Base-by-base conservation (phyloP, 2,797 vertebrate species). In the Poeciliopsis infans region DNA sequence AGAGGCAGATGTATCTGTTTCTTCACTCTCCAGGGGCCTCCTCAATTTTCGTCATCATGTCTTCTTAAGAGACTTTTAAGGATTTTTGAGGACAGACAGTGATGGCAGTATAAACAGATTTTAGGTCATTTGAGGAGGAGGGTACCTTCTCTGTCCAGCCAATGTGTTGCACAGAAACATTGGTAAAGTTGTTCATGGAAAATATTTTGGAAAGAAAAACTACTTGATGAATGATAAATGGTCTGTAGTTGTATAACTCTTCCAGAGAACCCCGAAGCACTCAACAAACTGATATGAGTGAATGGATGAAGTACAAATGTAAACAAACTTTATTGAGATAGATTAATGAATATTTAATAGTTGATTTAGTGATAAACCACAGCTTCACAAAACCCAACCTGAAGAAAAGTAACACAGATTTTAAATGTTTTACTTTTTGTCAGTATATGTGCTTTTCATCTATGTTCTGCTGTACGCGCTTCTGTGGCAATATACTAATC, bases 1-100 rank as follows among this genome's bases (percentile, higher is more conserved):
- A 73, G 45, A 73, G 23, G 12, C 49, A 77, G 11, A 59, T 59
- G 51, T 33, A 28, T 71, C 2, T 43, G 55, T n/a, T 73, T 73
- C 25, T 33, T n/a, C 18, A 28, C n/a, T 71, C 66, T 78, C 49
- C 39, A 57, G 68, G 68, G 49, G 39, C 76, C 68, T 78, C 49
- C 18, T 78, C 18, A 71, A 49, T 70, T n/a, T n/a, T 53, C 20
- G 20, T 72, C 69, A 46, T 31, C 31, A 15, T 55, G 53, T 47
- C 69, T 46, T 64, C 8, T 68, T 66, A 49, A 70, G 46, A 77
- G 25, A 36, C 36, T 61, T 31, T 72, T 59, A 78, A 72, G 25
- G 53, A 25, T 61, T 33, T 51, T 61, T 10, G 45, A 61, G 68
- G 64, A 77, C 61, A 41, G 33, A 23, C 2, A 1, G 66, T 57